Percentiles rank a stretch among this genome's conserved stretches.
Conservation (phyloP, 2,113 vertebrate species). For the Phycodurus eques region DNA sequence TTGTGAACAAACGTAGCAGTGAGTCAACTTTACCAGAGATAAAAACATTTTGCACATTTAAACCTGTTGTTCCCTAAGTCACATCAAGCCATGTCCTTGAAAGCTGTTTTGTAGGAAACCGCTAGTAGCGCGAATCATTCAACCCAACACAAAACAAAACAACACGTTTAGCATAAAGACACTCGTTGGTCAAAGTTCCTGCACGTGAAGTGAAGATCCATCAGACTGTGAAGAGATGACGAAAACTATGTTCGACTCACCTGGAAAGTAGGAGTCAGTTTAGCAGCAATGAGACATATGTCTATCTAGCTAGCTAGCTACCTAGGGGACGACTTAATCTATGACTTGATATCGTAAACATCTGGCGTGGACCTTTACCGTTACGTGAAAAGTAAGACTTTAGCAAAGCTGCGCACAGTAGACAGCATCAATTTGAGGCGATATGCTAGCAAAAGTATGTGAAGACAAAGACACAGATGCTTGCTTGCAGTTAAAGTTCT, state of each 20-base stretch:
- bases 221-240: too few species aligned
- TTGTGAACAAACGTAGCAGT: not conserved
- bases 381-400: not conserved
- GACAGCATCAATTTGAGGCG: not conserved
- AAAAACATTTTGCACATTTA: not conserved
- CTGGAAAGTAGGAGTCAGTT: not conserved
- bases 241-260: not conserved
- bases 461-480: constrained; percentile 21
- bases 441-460: constrained; percentile 1
- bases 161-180: not conserved
- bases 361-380: not conserved
- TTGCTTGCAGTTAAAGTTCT: constrained; percentile 35
- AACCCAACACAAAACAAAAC: not conserved
- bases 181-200: not conserved
- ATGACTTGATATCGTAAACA: not conserved
- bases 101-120: constrained; percentile 2
- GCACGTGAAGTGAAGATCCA: not conserved
- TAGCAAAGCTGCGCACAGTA: not conserved
- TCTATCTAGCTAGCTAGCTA: not conserved
- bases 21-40: not conserved
- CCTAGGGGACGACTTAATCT: not conserved
- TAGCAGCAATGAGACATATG: not conserved
- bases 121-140: not conserved
- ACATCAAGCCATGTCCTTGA: not conserved
- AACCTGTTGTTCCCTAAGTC: too few species aligned